These are phyloP conservation scores for Drosophila infuscata DNA, from an alignment of 2,888 invertebrate species.

Conservation along the genomic window DNA sequence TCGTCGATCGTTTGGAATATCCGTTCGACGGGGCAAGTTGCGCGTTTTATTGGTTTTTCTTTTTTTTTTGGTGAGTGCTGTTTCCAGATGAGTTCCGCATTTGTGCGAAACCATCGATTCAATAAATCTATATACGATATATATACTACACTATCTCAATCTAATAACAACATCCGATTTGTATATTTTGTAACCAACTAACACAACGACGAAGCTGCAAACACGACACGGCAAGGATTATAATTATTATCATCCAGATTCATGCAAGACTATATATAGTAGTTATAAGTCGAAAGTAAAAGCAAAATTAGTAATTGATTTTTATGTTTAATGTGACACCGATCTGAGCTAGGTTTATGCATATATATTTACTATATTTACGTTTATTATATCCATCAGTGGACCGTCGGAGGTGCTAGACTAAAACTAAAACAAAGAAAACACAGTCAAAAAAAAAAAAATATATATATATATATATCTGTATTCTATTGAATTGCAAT, in stretches of 20 bases:
- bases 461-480: neutral
- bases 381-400: neutral
- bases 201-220: neutral
- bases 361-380: neutral
- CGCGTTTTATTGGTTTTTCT: constrained; percentile 55
- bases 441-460: neutral
- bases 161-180: constrained; percentile 1
- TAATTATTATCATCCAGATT: neutral
- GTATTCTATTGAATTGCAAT: neutral
- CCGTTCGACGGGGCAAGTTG: constrained; percentile 29
- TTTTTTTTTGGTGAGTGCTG: constrained; percentile 65
- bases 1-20: constrained; percentile 44
- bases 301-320: neutral
- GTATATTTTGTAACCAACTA: constrained; percentile 15
- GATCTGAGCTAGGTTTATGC: neutral
- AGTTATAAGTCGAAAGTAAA: neutral
- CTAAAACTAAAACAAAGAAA: neutral
- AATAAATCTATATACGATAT: constrained; percentile 17
- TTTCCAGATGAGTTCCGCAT: constrained; percentile 17
- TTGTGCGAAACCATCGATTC: constrained; percentile 11
- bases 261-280: neutral
- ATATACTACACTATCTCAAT: constrained; percentile 14
- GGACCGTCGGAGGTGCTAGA: neutral
- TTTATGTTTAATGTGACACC: neutral
- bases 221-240: constrained; percentile 1